Conservation (phyloP, 2,888 invertebrate species). For the Hyposoter dolosus region DNA sequence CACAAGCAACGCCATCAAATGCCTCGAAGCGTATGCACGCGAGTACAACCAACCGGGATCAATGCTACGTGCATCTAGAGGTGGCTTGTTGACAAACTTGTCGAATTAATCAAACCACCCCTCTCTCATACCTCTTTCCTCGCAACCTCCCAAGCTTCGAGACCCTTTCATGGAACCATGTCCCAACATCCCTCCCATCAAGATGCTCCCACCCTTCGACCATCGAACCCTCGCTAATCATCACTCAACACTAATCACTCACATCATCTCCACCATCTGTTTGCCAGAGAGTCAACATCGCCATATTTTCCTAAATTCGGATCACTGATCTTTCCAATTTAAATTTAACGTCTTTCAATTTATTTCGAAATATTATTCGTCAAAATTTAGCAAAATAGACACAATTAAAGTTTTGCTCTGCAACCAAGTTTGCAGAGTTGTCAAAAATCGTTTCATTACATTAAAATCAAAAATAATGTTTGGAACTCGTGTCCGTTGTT, state of each 20-base stretch:
- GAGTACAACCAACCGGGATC: slow-evolving; percentile 28
- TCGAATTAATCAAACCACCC: slow-evolving; percentile 67
- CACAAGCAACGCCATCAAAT: slow-evolving; percentile 42
- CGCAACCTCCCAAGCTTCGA: background rate
- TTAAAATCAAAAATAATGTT: background rate
- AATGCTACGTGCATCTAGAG: slow-evolving; percentile 40
- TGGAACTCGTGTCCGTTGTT: background rate
- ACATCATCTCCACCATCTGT: background rate
- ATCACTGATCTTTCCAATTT: background rate
- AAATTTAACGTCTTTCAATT: background rate
- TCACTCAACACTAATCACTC: slow-evolving; percentile 11
- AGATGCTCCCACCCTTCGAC: background rate
- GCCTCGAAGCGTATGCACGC: slow-evolving; percentile 40
- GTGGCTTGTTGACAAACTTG: slow-evolving; percentile 70
- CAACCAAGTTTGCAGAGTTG: too few relatives aligned
- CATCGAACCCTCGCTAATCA: slow-evolving; percentile 37
- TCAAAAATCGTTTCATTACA: too few relatives aligned
- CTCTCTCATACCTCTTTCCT: slow-evolving; percentile 12
- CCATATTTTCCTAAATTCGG: background rate
- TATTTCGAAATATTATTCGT: background rate
- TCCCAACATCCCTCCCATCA: slow-evolving; percentile 7
- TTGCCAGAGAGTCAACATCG: background rate
- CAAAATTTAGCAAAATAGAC: background rate
- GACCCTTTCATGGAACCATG: slow-evolving; percentile 5
- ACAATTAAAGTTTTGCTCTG: background rate